Evolutionary conservation across 2,113 vertebrate species (phyloP).

Genomic region (Poeciliopsis prolifica): DNA sequence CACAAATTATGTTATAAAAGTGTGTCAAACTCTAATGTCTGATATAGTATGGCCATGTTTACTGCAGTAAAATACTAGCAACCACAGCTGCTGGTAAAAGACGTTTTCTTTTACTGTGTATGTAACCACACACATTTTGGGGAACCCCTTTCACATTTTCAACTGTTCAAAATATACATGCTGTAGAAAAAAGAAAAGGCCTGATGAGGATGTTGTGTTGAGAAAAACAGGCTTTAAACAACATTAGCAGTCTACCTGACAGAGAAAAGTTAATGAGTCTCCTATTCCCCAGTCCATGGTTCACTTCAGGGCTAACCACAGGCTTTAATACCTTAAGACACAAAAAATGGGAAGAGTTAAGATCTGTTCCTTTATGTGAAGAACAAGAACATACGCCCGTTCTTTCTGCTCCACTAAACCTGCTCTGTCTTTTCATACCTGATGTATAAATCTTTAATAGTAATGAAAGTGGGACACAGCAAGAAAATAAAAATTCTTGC

Average conservation of each 20-base stretch:
- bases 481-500: neutral
- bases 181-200: neutral
- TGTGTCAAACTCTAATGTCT: too few species aligned
- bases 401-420: neutral
- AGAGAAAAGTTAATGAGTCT: conserved; percentile 95
- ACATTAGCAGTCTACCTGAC: conserved; percentile 82
- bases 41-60: too few species aligned
- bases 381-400: conserved; percentile 22
- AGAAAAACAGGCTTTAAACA: neutral
- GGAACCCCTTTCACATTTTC: neutral
- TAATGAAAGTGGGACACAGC: conserved; percentile 13
- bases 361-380: conserved; percentile 39
- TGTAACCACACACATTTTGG: neutral
- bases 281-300: conserved; percentile 86
- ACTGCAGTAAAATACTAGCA: too few species aligned
- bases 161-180: neutral
- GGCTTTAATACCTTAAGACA: conserved; percentile 89
- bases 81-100: too few species aligned
- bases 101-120: neutral
- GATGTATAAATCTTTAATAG: conserved; percentile 24
- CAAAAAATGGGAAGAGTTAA: conserved; percentile 33
- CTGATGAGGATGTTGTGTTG: neutral
- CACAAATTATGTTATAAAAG: neutral
- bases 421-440: conserved; percentile 7
- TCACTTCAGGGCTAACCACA: conserved; percentile 86